Conservation (phyloP, 2,797 vertebrate genomes). For the Sebastes steindachneri region DNA sequence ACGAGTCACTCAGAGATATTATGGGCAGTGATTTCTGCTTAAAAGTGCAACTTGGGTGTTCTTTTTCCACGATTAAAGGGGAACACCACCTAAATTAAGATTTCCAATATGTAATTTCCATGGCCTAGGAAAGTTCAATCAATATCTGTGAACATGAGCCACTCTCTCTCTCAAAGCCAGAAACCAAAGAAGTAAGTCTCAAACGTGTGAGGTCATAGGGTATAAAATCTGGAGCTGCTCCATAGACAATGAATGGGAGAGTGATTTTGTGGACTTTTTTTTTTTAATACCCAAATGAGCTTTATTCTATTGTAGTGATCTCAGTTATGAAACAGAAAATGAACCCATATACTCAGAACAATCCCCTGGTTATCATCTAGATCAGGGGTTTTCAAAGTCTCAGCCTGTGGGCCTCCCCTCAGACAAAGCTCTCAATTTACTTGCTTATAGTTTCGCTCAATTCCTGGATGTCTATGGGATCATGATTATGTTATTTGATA, state of each 20-base stretch:
- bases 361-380: background rate
- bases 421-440: background rate
- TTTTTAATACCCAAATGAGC: background rate
- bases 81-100: background rate
- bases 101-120: background rate
- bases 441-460: background rate
- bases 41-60: constrained; percentile 45
- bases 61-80: constrained; percentile 41
- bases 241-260: too few species aligned
- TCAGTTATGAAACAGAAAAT: background rate
- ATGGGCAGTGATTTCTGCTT: background rate
- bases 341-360: background rate
- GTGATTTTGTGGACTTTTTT: background rate
- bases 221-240: background rate
- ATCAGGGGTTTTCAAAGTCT: background rate
- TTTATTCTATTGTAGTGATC: background rate
- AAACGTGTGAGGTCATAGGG: background rate
- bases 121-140: background rate
- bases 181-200: background rate
- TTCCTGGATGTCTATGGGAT: too few species aligned
- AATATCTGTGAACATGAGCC: background rate
- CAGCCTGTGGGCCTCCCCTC: background rate
- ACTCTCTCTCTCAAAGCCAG: background rate
- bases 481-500: background rate
- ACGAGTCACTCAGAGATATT: constrained; percentile 29